Evolutionary conservation across 2,888 invertebrate genomes (phyloP).

Genomic region (Petrophora chlorosata): DNA sequence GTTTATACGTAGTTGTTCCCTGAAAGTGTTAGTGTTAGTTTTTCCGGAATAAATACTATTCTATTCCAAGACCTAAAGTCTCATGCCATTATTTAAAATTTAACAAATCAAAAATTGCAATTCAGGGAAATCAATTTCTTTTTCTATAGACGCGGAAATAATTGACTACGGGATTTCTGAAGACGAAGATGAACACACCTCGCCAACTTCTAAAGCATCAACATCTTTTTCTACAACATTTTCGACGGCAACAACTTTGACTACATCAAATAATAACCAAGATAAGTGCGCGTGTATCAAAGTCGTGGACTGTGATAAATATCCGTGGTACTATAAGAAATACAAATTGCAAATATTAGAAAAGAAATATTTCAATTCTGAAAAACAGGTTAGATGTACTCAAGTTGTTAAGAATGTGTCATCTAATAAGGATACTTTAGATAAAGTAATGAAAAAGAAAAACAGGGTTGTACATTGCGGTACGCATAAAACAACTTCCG

Average conservation of each 20-base stretch:
- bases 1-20: too few species aligned
- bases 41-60: too few species aligned
- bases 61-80: too few species aligned
- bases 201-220: not conserved
- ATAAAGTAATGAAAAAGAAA: too few species aligned
- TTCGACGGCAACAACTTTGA: constrained; percentile 1
- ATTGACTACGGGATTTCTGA: constrained; percentile 12
- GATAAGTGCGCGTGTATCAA: constrained; percentile 7
- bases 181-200: constrained; percentile 13
- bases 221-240: not conserved
- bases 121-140: not conserved
- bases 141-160: not conserved
- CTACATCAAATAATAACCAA: not conserved
- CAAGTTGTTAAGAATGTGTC: not conserved
- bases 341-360: constrained; percentile 12
- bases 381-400: not conserved
- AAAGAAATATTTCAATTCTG: not conserved
- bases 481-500: too few species aligned
- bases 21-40: too few species aligned
- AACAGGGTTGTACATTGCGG: too few species aligned
- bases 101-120: too few species aligned
- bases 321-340: constrained; percentile 35
- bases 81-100: too few species aligned
- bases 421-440: too few species aligned
- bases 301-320: constrained; percentile 23